phyloP scores from a whole-genome alignment of 2,113 vertebrate genomes.

The Chlamydotis undulata region DNA sequence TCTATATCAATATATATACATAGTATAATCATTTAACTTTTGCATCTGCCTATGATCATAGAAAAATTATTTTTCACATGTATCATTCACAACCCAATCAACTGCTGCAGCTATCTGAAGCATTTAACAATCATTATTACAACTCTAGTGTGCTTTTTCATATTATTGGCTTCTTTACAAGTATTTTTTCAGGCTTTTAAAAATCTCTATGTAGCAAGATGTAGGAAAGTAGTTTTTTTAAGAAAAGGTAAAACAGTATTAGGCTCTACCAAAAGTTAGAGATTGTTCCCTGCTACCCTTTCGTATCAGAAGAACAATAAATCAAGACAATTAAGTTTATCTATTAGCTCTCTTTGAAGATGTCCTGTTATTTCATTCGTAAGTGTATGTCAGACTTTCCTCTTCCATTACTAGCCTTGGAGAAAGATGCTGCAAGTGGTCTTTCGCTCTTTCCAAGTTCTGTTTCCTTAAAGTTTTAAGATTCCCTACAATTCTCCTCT shows the following conservation, averaged over 20 bases:
- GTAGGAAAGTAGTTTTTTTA: slow-evolving; percentile 63
- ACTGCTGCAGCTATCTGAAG: slow-evolving; percentile 72
- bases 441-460: background rate
- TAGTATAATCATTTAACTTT: slow-evolving; percentile 81
- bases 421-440: background rate
- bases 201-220: slow-evolving; percentile 61
- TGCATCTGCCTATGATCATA: slow-evolving; percentile 77
- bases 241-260: slow-evolving; percentile 57
- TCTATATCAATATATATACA: slow-evolving; percentile 79
- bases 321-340: background rate
- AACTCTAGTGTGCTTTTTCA: slow-evolving; percentile 72
- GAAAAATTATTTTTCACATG: slow-evolving; percentile 72
- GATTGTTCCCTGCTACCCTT: slow-evolving; percentile 10
- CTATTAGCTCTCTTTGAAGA: slow-evolving; percentile 13
- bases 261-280: slow-evolving; percentile 43
- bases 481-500: background rate
- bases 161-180: slow-evolving; percentile 73
- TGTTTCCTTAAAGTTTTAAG: background rate
- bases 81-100: slow-evolving; percentile 76
- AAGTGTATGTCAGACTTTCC: slow-evolving; percentile 2
- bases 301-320: slow-evolving; percentile 38
- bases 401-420: slow-evolving; percentile 13
- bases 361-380: slow-evolving; percentile 2
- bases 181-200: slow-evolving; percentile 51
- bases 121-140: slow-evolving; percentile 73